These are phyloP conservation scores for Chrosomus eos DNA, from an alignment of 2,797 vertebrate species.

Conservation along the genomic window DNA sequence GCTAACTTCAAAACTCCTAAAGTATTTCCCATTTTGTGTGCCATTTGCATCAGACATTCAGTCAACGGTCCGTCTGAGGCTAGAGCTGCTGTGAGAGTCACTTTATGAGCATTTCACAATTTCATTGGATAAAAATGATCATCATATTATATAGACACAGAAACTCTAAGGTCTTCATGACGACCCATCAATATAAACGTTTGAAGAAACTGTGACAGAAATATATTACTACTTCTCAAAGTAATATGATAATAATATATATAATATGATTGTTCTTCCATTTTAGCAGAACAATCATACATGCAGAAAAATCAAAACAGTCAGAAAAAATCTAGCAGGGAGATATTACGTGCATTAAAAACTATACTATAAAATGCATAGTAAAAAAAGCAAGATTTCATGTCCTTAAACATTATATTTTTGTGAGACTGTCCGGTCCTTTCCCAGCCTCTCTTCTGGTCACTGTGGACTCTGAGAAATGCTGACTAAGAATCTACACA, in stretches of 20 bases:
- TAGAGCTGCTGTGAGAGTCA: neutral
- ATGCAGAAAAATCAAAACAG: neutral
- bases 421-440: neutral
- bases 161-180: neutral
- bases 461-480: neutral
- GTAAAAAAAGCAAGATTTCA: no score
- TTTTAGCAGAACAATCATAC: neutral
- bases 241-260: no score
- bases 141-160: neutral
- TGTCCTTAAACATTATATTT: neutral
- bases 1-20: neutral
- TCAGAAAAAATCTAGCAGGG: neutral
- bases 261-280: neutral
- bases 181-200: neutral
- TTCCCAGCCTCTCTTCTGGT: neutral
- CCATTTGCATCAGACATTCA: neutral
- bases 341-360: no score
- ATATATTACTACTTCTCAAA: neutral
- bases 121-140: neutral
- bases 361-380: no score
- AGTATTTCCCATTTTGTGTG: neutral
- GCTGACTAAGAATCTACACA: conserved; percentile 3
- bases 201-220: neutral
- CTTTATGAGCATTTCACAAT: neutral
- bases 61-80: neutral